Conservation (phyloP, 2,113 vertebrate genomes). For the Dunckerocampus dactyliophorus region DNA sequence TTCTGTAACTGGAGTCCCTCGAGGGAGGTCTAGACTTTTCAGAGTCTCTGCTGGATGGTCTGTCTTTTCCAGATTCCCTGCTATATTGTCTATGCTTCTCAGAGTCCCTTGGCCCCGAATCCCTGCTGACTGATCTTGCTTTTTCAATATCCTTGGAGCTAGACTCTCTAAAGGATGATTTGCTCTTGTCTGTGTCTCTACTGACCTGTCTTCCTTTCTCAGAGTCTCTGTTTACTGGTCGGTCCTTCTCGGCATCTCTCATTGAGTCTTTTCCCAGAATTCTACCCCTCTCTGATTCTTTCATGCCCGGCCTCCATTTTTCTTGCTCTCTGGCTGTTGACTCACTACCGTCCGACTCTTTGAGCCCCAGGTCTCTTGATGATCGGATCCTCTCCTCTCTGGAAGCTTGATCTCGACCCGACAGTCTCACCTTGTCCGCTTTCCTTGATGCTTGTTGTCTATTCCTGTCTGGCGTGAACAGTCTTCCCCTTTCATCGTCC, state of each 20-base stretch:
- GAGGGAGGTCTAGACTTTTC: constrained; percentile 48
- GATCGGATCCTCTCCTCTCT: constrained; percentile 56
- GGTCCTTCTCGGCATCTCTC: constrained; percentile 55
- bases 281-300: constrained; percentile 56
- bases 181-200: constrained; percentile 56
- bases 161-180: constrained; percentile 43
- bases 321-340: constrained; percentile 59
- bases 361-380: constrained; percentile 48
- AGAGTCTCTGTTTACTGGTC: constrained; percentile 46
- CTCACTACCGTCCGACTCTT: constrained; percentile 47
- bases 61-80: constrained; percentile 63
- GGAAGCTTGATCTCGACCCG: constrained; percentile 46
- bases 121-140: constrained; percentile 38
- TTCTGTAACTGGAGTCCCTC: constrained; percentile 59
- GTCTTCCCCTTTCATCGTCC: constrained; percentile 50
- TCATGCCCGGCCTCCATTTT: constrained; percentile 43
- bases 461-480: constrained; percentile 47
- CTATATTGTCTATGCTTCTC: constrained; percentile 53
- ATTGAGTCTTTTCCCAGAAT: constrained; percentile 41
- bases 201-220: constrained; percentile 52
- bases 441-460: constrained; percentile 48
- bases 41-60: constrained; percentile 57
- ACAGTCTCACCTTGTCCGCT: constrained; percentile 47
- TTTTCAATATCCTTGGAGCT: constrained; percentile 56
- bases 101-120: constrained; percentile 41